These are phyloP conservation scores for Globicephala melas DNA, from an alignment of 2,113 vertebrate species.

Conservation along the genomic window DNA sequence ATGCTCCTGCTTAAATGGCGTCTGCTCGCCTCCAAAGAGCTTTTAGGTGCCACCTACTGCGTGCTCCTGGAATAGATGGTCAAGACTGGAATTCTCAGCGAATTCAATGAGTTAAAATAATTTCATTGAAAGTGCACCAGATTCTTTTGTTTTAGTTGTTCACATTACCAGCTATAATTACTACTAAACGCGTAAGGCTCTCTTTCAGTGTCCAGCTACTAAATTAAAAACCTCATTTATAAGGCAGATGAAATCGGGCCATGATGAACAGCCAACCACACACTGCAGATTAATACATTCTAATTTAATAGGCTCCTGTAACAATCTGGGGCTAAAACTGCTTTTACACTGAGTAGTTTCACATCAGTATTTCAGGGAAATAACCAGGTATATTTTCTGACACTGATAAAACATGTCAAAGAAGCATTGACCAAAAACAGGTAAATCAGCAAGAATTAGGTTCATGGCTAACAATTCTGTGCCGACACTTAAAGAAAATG, in stretches of 20 bases:
- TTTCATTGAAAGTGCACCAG: neutral
- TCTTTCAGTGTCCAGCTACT: neutral
- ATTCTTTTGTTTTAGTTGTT: neutral
- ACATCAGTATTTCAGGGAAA: neutral
- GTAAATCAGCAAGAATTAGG: neutral
- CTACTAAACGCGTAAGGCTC: neutral
- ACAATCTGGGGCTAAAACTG: neutral
- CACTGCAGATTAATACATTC: neutral
- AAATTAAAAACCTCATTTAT: neutral
- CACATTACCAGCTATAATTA: accelerated
- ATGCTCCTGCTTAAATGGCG: constrained; percentile 37
- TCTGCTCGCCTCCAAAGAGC: neutral
- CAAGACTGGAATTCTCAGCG: neutral
- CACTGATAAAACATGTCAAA: neutral
- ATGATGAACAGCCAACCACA: neutral
- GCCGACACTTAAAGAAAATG: neutral
- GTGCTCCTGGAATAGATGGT: neutral
- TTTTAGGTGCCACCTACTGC: constrained; percentile 60
- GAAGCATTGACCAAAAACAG: neutral
- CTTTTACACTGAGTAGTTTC: neutral
- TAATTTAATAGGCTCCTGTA: neutral
- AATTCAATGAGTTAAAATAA: constrained; percentile 12
- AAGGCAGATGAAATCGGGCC: neutral
- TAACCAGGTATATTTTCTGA: neutral
- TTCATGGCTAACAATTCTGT: neutral